Conservation (phyloP, 1,140 invertebrate genomes). For the Drosophila kepulauana region DNA sequence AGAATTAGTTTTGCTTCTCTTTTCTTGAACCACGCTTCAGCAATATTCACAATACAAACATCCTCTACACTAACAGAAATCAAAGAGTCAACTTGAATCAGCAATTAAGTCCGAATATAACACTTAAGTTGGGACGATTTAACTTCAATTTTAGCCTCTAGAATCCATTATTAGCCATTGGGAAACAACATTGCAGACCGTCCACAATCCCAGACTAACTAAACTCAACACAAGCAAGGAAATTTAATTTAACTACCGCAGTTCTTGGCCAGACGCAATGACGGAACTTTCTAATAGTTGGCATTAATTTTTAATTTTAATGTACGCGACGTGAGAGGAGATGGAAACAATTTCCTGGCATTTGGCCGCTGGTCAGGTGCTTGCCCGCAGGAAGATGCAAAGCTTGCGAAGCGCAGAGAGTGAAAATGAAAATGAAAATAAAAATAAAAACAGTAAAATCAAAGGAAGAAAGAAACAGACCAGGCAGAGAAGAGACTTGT, state of each 20-base stretch:
- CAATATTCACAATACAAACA: too few species aligned
- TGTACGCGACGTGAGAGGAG: constrained; percentile 9
- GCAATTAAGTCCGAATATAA: neutral
- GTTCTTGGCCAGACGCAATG: constrained; percentile 12
- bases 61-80: neutral
- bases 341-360: constrained; percentile 31
- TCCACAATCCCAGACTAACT: neutral
- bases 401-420: constrained; percentile 11
- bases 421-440: constrained; percentile 18
- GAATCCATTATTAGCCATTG: constrained; percentile 13
- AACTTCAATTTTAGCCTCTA: neutral
- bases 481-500: constrained; percentile 14
- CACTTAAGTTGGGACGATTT: neutral
- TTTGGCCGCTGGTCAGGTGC: constrained; percentile 18
- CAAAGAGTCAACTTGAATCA: neutral
- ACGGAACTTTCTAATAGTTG: constrained; percentile 50
- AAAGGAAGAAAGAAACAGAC: constrained; percentile 8
- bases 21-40: too few species aligned
- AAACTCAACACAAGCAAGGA: constrained; percentile 14
- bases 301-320: constrained; percentile 71
- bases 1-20: too few species aligned
- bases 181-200: neutral
- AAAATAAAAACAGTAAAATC: constrained; percentile 32
- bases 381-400: constrained; percentile 24
- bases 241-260: constrained; percentile 53